Base-by-base conservation (phyloP, 1,140 invertebrate genomes). In the Leptopilina clavipes region DNA sequence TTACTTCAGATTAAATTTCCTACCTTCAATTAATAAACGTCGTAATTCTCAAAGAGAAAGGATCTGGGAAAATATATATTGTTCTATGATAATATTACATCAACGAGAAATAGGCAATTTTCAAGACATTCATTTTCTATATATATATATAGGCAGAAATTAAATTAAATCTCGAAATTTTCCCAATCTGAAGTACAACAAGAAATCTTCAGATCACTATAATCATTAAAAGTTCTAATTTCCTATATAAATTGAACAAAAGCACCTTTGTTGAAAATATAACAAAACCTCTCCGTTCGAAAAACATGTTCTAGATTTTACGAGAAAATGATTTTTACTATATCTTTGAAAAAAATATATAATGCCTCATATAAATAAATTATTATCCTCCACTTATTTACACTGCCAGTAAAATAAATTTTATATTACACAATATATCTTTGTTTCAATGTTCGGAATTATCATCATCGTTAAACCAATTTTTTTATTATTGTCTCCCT, bases 1-100 rank as follows among this genome's bases (percentile, higher is more conserved):
- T 56, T 71, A 65, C 25, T n/a, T 31, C 5, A 65, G 25, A 65
- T 65, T 65, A 65, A 37, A 14, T 65, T 65, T 65, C 22, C 14
- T 12, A 12, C 12, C 12, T 14, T 31, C 25, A 12, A 37, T 65
- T 65, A n/a, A 65, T 65, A 31, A 31, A 31, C 25, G 11, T 25
- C 18, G n/a, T 25, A n/a, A n/a, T 31, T 7, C 52, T 54, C 52
- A 19, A 52, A 65, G 59, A n/a, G 59, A 65, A 65, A 65, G 59
- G 59, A 65, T 65, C 22, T 65, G 12, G 22, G 9, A 31, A 59
- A 59, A 22, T 10, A 59, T n/a, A 65, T n/a, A 65, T 31, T 31
- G 25, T 31, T 1, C 1, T 12, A 31, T 25, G 19, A 25, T 65
- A 65, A 31, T 65, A 65, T 65, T 65, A 65, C 59, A 19, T 37